These are phyloP conservation scores for Hydraecia micacea DNA, from an alignment of 2,888 invertebrate genomes.

Conservation along the genomic window DNA sequence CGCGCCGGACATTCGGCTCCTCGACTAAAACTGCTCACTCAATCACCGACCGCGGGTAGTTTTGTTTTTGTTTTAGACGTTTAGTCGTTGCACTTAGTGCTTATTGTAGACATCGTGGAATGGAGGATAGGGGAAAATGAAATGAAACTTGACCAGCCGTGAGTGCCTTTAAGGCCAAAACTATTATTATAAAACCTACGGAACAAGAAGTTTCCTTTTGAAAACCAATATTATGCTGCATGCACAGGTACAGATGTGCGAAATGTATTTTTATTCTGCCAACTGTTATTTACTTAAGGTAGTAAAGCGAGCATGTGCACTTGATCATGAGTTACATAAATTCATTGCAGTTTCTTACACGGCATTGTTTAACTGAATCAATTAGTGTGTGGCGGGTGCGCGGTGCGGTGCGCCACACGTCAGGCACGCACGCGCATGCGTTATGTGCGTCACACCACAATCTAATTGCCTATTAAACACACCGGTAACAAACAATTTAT, in stretches of 20 bases:
- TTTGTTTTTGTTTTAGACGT: slow-evolving; percentile 58
- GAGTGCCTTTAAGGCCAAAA: not conserved
- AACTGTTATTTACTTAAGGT: slow-evolving; percentile 41
- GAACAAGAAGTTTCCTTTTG: not conserved
- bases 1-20: slow-evolving; percentile 72
- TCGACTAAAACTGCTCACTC: slow-evolving; percentile 74
- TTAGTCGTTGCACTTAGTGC: slow-evolving; percentile 2
- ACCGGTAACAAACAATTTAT: slow-evolving; percentile 67
- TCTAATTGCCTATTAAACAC: slow-evolving; percentile 79
- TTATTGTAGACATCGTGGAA: not conserved
- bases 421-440: slow-evolving; percentile 74
- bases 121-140: not conserved
- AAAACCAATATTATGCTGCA: not conserved
- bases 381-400: slow-evolving; percentile 58
- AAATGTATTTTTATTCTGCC: slow-evolving; percentile 2
- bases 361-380: slow-evolving; percentile 62
- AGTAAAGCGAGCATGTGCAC: slow-evolving; percentile 25
- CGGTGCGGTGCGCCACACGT: slow-evolving; percentile 57
- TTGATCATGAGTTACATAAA: slow-evolving; percentile 61
- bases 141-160: not conserved
- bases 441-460: slow-evolving; percentile 76
- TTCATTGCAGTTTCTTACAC: slow-evolving; percentile 56
- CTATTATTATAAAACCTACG: not conserved
- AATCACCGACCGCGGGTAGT: slow-evolving; percentile 68
- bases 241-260: slow-evolving; percentile 3